A percentile compares a stretch with the other conserved stretches of the same genome.
These are phyloP conservation scores for Chaetorhynchus papuensis DNA, from an alignment of 2,113 vertebrate species.

Conservation along the genomic window DNA sequence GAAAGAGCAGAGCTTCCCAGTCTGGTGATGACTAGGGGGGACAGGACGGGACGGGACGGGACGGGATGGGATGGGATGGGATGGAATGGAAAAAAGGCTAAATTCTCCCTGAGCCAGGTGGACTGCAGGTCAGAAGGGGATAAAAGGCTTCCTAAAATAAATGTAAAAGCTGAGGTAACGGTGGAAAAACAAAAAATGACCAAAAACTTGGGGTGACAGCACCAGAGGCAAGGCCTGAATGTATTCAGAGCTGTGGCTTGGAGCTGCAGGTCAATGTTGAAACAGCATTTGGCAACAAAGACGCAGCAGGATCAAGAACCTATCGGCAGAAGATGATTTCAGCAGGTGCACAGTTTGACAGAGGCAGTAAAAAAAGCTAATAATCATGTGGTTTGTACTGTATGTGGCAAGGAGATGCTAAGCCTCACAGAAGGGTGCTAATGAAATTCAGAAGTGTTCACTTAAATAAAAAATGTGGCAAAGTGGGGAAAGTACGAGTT, in stretches of 20 bases:
- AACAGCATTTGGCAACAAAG: not conserved
- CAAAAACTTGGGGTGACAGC: not conserved
- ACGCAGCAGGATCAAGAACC: accelerated
- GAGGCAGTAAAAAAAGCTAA: not conserved
- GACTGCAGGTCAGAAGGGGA: not conserved
- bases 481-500: not conserved
- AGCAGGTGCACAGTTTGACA: not conserved
- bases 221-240: not conserved
- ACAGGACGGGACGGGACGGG: not conserved
- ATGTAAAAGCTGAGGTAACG: not conserved
- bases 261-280: not conserved
- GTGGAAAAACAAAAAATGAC: not conserved
- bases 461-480: not conserved
- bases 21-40: not conserved
- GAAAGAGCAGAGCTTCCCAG: not conserved
- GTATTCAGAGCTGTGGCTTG: not conserved
- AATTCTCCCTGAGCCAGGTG: not conserved
- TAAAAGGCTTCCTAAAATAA: not conserved
- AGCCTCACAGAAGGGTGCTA: not conserved
- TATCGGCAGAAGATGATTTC: not conserved
- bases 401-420: not conserved
- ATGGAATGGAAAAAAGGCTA: not conserved
- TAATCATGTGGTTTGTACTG: not conserved
- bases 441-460: not conserved
- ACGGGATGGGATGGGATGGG: not conserved